Base-by-base conservation (phyloP, 2,888 invertebrate genomes). In the Plagodis pulveraria region DNA sequence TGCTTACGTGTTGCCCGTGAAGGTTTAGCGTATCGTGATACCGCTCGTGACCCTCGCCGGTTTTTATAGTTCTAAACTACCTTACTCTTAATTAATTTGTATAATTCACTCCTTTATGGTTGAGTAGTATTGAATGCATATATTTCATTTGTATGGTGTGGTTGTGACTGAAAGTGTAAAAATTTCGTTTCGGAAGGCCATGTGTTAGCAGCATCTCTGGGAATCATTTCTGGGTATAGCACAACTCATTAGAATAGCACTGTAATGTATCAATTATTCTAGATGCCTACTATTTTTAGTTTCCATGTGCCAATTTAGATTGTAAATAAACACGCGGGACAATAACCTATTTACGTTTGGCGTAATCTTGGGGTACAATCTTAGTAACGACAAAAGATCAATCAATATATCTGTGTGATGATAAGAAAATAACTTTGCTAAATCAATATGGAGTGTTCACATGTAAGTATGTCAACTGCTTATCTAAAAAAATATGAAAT, bases 1-100 rank as follows among this genome's bases (percentile, higher is more conserved):
- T 91, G 91, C 92, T 89, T 91, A 92, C 92, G 92, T 92, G 92
- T 91, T 89, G 89, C 78, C 80, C 77, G 82, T 87, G 88, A 90
- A 89, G 90, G 87, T 90, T 87, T 77, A 77, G 81, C 83, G 83
- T 77, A 78, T 74, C 81, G 84, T 12, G 10, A 7, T 12, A 6
- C 12, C 6, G 12, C 86, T 89, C 84, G 86, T 90, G 91, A 89
- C 89, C 90, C 87, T 87, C 87, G 74, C 76, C 74, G 77, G 69
- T 64, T 59, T 61, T 22, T 35, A 57, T 53, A 56, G 50, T 43
- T 60, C 40, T 9, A 71, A 70, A 70, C 72, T 77, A 22, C 4
- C 22, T 22, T 22, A 22, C 22, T 22, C 22, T 4, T 22, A 22
- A 22, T 22, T 22, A 22, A 22, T 22, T 22, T 22, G 22, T 22